Conservation (phyloP, 1,140 invertebrate species). For the Aporrectodea caliginosa region DNA sequence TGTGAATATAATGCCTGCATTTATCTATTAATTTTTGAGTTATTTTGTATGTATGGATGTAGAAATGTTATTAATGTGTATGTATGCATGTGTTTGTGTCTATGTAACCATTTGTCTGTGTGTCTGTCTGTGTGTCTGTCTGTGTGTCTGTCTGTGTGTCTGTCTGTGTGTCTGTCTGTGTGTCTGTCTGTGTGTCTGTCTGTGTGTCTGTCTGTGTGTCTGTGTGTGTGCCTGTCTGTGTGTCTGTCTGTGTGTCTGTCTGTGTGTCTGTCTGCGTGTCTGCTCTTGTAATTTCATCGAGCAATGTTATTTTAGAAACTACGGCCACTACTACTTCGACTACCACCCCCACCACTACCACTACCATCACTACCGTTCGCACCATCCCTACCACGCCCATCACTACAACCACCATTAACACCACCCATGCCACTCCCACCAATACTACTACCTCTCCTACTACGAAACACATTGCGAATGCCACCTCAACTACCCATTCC, state of each 20-base stretch:
- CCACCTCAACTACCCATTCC: not conserved
- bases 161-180: constrained; percentile 25
- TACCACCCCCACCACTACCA: not conserved
- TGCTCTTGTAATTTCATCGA: not conserved
- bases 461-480: not conserved
- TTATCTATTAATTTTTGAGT: too few species aligned
- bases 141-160: constrained; percentile 29
- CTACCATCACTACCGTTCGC: not conserved
- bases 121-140: constrained; percentile 14
- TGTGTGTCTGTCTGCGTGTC: not conserved
- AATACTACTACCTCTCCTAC: not conserved
- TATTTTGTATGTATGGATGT: too few species aligned
- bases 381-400: not conserved
- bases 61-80: too few species aligned
- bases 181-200: constrained; percentile 19
- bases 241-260: not conserved
- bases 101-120: too few species aligned
- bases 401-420: not conserved
- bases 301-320: not conserved
- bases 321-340: not conserved
- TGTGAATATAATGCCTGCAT: too few species aligned
- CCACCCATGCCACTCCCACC: not conserved
- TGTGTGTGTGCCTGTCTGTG: not conserved
- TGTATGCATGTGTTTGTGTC: too few species aligned
- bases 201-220: not conserved